phyloP scores from a whole-genome alignment of 2,797 vertebrate species.

The Bucorvus abyssinicus region DNA sequence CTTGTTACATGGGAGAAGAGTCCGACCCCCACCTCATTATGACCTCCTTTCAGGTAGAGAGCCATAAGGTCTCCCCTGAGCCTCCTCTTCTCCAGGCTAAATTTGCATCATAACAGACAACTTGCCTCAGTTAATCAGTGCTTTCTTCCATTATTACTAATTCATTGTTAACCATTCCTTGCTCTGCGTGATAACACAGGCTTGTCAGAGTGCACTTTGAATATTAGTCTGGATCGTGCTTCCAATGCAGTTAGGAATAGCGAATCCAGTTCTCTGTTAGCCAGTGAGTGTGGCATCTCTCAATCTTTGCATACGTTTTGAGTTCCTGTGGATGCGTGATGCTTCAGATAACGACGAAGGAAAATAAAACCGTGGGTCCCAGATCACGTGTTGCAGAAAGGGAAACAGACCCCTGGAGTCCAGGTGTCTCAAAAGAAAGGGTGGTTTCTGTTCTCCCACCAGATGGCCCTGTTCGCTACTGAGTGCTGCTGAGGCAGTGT shows the following conservation, averaged over 20 bases:
- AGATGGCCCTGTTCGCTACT: not conserved
- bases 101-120: not conserved
- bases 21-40: too few species aligned
- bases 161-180: not conserved
- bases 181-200: not conserved
- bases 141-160: not conserved
- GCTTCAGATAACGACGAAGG: not conserved
- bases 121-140: not conserved
- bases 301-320: not conserved
- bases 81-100: too few species aligned
- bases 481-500: not conserved
- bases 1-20: too few species aligned
- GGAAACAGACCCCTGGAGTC: not conserved
- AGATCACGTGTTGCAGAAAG: fast-evolving
- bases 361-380: not conserved
- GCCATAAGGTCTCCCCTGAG: too few species aligned
- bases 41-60: too few species aligned
- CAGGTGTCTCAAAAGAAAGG: not conserved
- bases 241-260: not conserved
- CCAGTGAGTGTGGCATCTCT: not conserved
- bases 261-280: not conserved
- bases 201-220: not conserved
- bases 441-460: not conserved
- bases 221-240: fast-evolving
- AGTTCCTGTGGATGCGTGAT: not conserved